A percentile compares a stretch with the other conserved stretches of the same genome.
Conservation (phyloP, 2,888 invertebrate genomes). For the Chalcosyrphus nemorum region DNA sequence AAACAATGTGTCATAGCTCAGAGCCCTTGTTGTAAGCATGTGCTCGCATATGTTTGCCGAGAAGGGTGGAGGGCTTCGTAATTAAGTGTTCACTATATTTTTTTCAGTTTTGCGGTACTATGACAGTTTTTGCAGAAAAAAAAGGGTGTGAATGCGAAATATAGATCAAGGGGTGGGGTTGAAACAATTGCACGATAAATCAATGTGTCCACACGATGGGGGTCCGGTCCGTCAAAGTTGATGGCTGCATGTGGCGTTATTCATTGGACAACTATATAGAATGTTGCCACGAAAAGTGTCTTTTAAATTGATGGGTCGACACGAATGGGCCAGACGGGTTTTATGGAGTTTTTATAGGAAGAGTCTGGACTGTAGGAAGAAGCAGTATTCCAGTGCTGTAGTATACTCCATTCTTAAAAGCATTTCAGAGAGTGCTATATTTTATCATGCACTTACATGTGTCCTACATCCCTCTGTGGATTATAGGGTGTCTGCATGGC, state of each 20-base stretch:
- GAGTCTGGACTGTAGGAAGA: too few species aligned
- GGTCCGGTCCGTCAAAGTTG: constrained; percentile 20
- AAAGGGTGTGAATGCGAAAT: constrained; percentile 56
- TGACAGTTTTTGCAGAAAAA: constrained; percentile 30
- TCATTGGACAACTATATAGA: not conserved
- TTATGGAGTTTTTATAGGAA: too few species aligned
- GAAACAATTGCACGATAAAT: constrained; percentile 9
- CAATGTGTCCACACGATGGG: not conserved
- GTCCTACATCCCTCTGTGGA: too few species aligned
- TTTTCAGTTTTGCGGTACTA: constrained; percentile 11
- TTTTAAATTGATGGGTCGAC: too few species aligned
- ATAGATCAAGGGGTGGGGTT: constrained; percentile 19
- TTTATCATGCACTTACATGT: too few species aligned
- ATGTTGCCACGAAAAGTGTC: too few species aligned
- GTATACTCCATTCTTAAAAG: too few species aligned
- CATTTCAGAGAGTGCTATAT: too few species aligned
- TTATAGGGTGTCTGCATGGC: too few species aligned
- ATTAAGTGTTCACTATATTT: constrained; percentile 47
- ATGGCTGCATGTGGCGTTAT: not conserved
- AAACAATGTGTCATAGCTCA: constrained; percentile 55
- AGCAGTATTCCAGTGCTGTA: too few species aligned
- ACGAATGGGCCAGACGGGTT: too few species aligned
- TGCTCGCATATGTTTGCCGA: constrained; percentile 1
- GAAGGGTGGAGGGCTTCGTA: constrained; percentile 15
- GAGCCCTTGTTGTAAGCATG: not conserved